Percentiles rank a stretch among this genome's conserved stretches.
These are phyloP conservation scores for Myrmecobius fasciatus DNA, from an alignment of 2,113 vertebrate genomes.

Conservation along the genomic window DNA sequence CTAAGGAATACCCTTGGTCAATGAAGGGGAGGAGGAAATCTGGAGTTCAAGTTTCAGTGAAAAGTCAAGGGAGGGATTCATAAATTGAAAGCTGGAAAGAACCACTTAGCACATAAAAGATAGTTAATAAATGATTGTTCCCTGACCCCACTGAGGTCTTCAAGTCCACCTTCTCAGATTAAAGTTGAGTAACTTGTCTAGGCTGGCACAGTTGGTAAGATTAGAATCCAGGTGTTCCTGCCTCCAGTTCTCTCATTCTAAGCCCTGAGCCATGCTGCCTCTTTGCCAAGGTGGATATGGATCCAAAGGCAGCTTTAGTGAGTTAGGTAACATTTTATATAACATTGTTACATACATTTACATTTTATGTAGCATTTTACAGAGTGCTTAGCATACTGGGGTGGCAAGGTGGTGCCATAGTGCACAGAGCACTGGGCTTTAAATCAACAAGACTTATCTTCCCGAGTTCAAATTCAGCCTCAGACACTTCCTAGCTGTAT, in stretches of 20 bases:
- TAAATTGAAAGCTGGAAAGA: too few species aligned
- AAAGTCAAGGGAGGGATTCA: too few species aligned
- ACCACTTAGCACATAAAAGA: too few species aligned
- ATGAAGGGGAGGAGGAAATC: too few species aligned
- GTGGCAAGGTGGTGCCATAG: not conserved
- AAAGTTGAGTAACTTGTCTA: not conserved
- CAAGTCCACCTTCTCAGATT: not conserved
- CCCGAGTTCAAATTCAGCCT: too few species aligned
- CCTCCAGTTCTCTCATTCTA: too few species aligned
- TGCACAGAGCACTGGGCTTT: not conserved
- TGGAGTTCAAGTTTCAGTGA: too few species aligned
- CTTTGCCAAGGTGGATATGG: not conserved
- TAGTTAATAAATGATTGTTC: too few species aligned
- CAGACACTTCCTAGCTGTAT: not conserved
- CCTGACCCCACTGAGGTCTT: not conserved
- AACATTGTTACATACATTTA: not conserved
- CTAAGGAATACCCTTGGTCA: not conserved
- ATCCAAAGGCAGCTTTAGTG: not conserved
- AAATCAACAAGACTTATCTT: not conserved
- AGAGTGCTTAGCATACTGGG: not conserved
- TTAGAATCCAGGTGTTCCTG: not conserved
- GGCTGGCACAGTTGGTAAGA: not conserved
- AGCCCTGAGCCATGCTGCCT: not conserved
- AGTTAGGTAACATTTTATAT: not conserved
- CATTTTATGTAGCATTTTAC: not conserved